These are phyloP conservation scores for Linhomoeus sp. DNA, from an alignment of 2,888 invertebrate species.

Conservation along the genomic window DNA sequence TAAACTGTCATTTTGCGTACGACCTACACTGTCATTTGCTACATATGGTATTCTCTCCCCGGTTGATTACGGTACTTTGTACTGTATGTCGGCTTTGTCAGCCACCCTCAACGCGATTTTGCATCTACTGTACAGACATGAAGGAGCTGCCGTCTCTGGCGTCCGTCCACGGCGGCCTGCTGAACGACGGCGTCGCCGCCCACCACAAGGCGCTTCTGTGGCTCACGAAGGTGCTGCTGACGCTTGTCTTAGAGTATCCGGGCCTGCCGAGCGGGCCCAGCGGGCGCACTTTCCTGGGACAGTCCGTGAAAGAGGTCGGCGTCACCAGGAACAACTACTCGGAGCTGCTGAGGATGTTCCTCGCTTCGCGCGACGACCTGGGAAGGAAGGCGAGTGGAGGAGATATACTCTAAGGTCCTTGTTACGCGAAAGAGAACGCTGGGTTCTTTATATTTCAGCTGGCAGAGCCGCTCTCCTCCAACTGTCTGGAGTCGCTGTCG, in stretches of 20 bases:
- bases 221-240: slow-evolving; percentile 24
- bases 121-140: slow-evolving; percentile 51
- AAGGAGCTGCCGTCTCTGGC: slow-evolving; percentile 65
- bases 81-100: no score
- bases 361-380: slow-evolving; percentile 27
- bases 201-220: slow-evolving; percentile 23
- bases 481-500: slow-evolving; percentile 62
- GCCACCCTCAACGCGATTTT: no score
- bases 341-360: slow-evolving; percentile 70
- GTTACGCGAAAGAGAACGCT: no score
- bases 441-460: no score
- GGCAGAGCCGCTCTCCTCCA: no score
- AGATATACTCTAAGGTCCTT: no score
- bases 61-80: no score
- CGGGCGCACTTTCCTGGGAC: slow-evolving; percentile 53
- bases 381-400: slow-evolving; percentile 4
- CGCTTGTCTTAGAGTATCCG: slow-evolving; percentile 31
- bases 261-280: slow-evolving; percentile 27
- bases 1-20: no score
- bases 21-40: no score
- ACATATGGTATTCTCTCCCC: no score
- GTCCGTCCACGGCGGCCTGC: slow-evolving; percentile 28
- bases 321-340: slow-evolving; percentile 74
- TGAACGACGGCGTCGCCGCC: slow-evolving; percentile 18
- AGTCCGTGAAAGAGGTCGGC: slow-evolving; percentile 58